These are phyloP conservation scores for Meandrina meandrites DNA, from an alignment of 92 coral and sea anemone species.

Conservation along the genomic window DNA sequence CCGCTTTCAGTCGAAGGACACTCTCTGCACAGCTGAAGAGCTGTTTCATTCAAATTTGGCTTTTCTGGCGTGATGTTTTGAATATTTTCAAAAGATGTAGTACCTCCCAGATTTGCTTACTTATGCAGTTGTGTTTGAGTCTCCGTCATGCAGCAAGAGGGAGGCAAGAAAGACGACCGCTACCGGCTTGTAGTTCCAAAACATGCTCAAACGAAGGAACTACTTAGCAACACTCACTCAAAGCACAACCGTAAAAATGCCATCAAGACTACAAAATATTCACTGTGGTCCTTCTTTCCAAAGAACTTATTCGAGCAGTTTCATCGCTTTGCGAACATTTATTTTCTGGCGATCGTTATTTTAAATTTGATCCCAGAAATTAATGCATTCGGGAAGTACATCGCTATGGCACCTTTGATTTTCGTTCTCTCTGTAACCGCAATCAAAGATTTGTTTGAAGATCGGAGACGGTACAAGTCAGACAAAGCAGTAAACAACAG, in stretches of 20 bases:
- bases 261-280: slow-evolving; percentile 96
- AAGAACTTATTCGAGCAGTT: slow-evolving; percentile 98
- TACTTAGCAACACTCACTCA: slow-evolving; percentile 56
- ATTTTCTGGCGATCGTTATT: slow-evolving; percentile 84
- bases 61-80: not conserved
- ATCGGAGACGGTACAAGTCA: slow-evolving; percentile 89
- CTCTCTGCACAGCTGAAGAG: not conserved
- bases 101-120: slow-evolving; percentile 8
- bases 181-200: slow-evolving; percentile 89
- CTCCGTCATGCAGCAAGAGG: slow-evolving; percentile 26
- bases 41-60: not conserved
- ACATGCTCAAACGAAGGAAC: slow-evolving; percentile 72
- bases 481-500: slow-evolving; percentile 90
- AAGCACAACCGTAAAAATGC: slow-evolving; percentile 71
- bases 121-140: slow-evolving; percentile 4
- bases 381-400: slow-evolving; percentile 93
- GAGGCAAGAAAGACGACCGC: slow-evolving; percentile 30
- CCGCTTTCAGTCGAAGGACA: slow-evolving; percentile 3
- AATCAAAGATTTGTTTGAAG: slow-evolving; percentile 94
- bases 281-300: slow-evolving; percentile 94
- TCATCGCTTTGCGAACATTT: slow-evolving; percentile 98
- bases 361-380: slow-evolving; percentile 97
- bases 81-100: not conserved
- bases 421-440: slow-evolving; percentile 93
- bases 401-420: slow-evolving; percentile 89